Base-by-base conservation (phyloP, 2,888 invertebrate genomes). In the Drosophila prolongata region DNA sequence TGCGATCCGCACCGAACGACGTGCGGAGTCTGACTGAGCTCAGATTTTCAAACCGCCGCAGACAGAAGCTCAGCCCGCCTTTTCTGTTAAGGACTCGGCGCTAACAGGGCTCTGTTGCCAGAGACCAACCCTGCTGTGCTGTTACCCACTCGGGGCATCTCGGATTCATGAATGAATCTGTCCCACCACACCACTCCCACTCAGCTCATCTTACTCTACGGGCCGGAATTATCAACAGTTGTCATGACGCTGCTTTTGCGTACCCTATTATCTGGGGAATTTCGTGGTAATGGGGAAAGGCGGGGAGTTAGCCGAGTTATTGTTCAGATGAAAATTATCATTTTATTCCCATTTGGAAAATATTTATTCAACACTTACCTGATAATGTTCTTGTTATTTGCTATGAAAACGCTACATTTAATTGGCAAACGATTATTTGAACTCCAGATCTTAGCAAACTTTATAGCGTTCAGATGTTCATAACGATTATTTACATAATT, bases 1-100 rank as follows among this genome's bases (percentile, higher is more conserved):
- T 65, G 79, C 80, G 85, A 85, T 88, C 89, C 79, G 76, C 65
- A 78, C 73, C 59, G 72, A 80, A 77, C 77, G 81, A 79, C 70
- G 60, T 76, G 71, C 70, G 67, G 79, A 81, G 56, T 75, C 69
- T 69, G 81, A 89, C 89, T 89, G 89, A 90, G 79, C 79, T 78
- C 77, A 78, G 67, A 75, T 74, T 73, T 80, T 75, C 72, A 38
- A 68, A 74, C 52, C 62, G 55, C 43, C 54, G 43, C 66, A 56
- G 68, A 71, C 54, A 62, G 60, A 73, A 78, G 79, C 78, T 75
- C 67, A 75, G 66, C 37, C 66, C 57, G 34, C 57, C 59, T 68
- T 60, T 62, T 34, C 76, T 68, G 75, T 73, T 62, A 80, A 57
- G 64, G 49, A 71, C 54, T 59, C 73, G 66, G 55, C 57, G 62